phyloP scores from a whole-genome alignment of 2,888 invertebrate species.

The Tetheella fluctuosa region DNA sequence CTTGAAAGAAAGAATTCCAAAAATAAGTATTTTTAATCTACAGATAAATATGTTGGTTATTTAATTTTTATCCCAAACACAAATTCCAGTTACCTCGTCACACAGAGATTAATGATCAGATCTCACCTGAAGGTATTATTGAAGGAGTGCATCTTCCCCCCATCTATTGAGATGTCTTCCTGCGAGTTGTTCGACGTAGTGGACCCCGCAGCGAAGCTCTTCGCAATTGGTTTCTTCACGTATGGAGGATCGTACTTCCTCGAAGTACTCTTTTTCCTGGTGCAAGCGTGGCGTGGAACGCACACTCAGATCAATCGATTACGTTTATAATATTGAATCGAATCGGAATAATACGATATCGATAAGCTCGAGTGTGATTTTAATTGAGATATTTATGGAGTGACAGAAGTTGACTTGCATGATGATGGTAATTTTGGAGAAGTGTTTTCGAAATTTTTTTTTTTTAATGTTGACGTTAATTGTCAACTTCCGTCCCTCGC shows the following conservation, averaged over 20 bases:
- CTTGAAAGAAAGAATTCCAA: too few species aligned
- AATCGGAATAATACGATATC: slow-evolving; percentile 39
- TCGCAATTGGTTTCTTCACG: slow-evolving; percentile 91
- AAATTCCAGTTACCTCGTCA: slow-evolving; percentile 18
- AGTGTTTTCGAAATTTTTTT: neutral
- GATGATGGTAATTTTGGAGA: neutral
- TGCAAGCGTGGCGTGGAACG: slow-evolving; percentile 82
- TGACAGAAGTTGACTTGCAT: slow-evolving; percentile 43
- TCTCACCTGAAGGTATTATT: slow-evolving; percentile 91
- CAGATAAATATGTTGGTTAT: too few species aligned
- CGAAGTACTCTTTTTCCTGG: slow-evolving; percentile 94
- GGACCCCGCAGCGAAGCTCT: slow-evolving; percentile 87
- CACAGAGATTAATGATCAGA: slow-evolving; percentile 21
- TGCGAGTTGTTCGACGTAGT: slow-evolving; percentile 90
- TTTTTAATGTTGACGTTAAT: slow-evolving; percentile 3
- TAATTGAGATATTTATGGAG: slow-evolving; percentile 36
- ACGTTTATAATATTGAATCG: slow-evolving; percentile 68
- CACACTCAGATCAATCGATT: slow-evolving; percentile 84
- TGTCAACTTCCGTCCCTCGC: slow-evolving; percentile 46
- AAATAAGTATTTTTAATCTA: too few species aligned
- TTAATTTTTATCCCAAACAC: neutral
- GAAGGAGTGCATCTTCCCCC: slow-evolving; percentile 92
- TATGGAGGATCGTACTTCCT: slow-evolving; percentile 95
- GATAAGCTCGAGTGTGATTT: slow-evolving; percentile 32
- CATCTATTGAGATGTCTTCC: slow-evolving; percentile 91